Evolutionary conservation across 1,140 invertebrate genomes (phyloP), one percentile per base, ranked within the genome.

Genomic region (Idris sp.): DNA sequence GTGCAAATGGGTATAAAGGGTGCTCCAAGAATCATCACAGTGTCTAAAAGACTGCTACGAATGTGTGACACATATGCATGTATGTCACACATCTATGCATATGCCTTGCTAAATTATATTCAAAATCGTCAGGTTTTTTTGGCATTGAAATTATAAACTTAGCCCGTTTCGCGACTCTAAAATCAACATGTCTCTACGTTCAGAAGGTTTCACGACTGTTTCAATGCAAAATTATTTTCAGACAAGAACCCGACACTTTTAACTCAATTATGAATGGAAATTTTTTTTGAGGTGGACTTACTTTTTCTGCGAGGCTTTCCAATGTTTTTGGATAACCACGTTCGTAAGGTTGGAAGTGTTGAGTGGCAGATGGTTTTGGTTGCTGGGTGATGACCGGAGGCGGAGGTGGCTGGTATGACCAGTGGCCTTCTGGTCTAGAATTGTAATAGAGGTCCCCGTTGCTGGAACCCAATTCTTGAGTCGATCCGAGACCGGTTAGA

Each of bases 291-390:
- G 14, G 6, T n/a, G 7, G 16, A 76, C 84, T 86, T 83, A 88
- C 93, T 88, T 96, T 96, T 84, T 97, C 95, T 0, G 95, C 95
- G 1, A 97, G 88, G 79, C 94, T 96, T 83, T 97, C 95, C 41
- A 96, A 83, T 0, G 96, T 97, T 81, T 96, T 96, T n/a, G 95
- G 94, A 84, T 96, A 96, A 10, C 91, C 92, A 19, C 94, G 90
- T 79, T 95, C 94, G 77, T 90, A 91, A 0, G 89, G 89, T 64
- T 94, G 93, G 82, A 95, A 96, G 78, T 94, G 93, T 31, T 94
- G 92, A 35, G 93, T 91, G 15, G 89, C 86, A 1, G 92, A 91
- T 31, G 89, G 85, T 81, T 95, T 95, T 0, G 95, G 94, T 80
- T 96, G 95, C 81, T 97, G 94, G 0, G 95, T 96, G 51, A 97